Evolutionary conservation across 92 coral and sea anemone genomes (phyloP).

Genomic region (Virgularia gustaviana): DNA sequence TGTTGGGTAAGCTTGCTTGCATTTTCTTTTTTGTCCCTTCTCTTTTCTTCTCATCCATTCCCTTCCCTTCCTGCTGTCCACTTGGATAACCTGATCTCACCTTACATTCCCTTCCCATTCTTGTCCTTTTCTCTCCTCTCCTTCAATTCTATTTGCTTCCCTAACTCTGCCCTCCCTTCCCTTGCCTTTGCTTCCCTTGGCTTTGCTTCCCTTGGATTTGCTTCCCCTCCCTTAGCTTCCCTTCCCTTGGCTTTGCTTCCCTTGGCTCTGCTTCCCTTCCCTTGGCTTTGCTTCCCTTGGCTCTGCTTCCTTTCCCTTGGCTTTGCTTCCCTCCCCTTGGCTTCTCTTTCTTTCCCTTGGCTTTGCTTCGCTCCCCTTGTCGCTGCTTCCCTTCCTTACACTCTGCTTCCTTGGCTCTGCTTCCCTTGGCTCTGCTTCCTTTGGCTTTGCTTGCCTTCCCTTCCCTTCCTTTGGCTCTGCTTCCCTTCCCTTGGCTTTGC

Average conservation of each 20-base stretch:
- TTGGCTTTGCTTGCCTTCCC: neutral
- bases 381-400: neutral
- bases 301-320: neutral
- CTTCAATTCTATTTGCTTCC: neutral
- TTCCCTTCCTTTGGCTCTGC: neutral
- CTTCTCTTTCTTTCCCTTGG: too few relatives aligned
- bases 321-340: neutral
- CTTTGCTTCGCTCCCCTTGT: neutral
- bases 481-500: neutral
- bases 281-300: neutral
- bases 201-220: neutral
- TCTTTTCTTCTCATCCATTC: neutral
- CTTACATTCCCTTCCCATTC: neutral
- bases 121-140: neutral
- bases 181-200: neutral
- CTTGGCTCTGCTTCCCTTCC: neutral
- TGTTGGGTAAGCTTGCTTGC: conserved; percentile 76
- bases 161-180: neutral
- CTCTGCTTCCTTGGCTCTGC: neutral
- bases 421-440: neutral
- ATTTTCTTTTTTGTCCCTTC: too few relatives aligned
- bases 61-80: too few relatives aligned
- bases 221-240: neutral
- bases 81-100: neutral
- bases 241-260: neutral